Evolutionary conservation across 1,140 invertebrate genomes (phyloP).

Genomic region (Apis cerana): DNA sequence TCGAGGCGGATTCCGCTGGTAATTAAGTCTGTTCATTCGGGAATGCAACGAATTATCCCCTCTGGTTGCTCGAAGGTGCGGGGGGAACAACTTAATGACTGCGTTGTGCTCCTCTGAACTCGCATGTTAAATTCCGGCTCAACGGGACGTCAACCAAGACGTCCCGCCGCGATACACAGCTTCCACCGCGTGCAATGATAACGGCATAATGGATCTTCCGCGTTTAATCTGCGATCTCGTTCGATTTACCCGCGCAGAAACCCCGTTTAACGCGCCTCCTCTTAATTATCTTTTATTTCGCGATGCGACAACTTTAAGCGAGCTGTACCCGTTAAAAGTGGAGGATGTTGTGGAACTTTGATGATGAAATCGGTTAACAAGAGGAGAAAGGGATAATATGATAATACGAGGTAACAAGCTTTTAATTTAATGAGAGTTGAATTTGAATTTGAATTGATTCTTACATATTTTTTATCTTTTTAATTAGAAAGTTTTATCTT

Average conservation of each 20-base stretch:
- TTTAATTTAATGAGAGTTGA: no score
- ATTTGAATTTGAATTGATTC: no score
- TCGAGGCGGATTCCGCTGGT: not conserved
- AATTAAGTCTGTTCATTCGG: not conserved
- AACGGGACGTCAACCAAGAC: not conserved
- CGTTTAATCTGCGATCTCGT: slow-evolving; percentile 11
- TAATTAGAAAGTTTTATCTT: no score
- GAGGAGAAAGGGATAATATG: no score
- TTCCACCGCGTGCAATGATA: slow-evolving; percentile 1
- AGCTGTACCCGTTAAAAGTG: not conserved
- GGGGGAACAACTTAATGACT: slow-evolving; percentile 1
- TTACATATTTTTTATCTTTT: no score
- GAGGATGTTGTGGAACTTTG: no score
- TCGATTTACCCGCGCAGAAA: slow-evolving; percentile 8
- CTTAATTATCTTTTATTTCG: slow-evolving; percentile 12
- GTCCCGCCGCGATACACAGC: not conserved
- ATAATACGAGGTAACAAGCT: no score
- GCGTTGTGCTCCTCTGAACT: not conserved
- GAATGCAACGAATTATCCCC: not conserved
- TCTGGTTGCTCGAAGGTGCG: not conserved
- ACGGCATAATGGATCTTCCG: slow-evolving; percentile 16
- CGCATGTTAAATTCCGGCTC: not conserved
- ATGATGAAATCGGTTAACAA: no score
- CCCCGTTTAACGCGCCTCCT: not conserved
- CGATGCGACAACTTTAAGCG: not conserved